phyloP scores from a whole-genome alignment of 2,113 vertebrate species.

The Psammodynastes pulverulentus region DNA sequence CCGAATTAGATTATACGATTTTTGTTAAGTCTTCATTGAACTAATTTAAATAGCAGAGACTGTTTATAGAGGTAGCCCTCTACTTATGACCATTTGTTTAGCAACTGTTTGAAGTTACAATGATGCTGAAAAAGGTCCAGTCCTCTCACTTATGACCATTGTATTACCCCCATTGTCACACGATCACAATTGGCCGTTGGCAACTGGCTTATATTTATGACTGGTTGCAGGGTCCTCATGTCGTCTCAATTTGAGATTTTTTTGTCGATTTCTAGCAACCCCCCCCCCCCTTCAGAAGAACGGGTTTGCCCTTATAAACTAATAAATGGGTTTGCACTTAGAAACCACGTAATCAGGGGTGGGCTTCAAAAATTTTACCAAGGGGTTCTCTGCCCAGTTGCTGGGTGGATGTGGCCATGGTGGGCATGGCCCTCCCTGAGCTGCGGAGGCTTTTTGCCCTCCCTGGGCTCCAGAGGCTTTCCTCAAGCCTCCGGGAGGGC shows the following conservation, averaged over 20 bases:
- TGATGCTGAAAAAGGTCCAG: neutral
- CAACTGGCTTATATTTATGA: neutral
- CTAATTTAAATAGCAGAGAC: neutral
- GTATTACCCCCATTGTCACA: neutral
- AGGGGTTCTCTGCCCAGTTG: no score
- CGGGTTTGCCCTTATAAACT: neutral
- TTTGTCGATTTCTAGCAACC: neutral
- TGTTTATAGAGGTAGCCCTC: neutral
- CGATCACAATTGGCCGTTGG: neutral
- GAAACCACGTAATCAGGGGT: no score
- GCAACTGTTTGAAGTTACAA: neutral
- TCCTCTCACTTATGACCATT: neutral
- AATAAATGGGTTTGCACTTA: neutral
- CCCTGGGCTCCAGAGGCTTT: no score
- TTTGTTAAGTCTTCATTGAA: neutral
- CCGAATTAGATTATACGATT: neutral
- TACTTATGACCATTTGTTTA: neutral
- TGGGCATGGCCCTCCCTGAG: no score
- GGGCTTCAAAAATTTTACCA: no score
- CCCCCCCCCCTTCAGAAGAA: neutral
- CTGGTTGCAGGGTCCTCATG: neutral
- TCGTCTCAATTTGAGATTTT: neutral
- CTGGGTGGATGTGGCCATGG: no score
- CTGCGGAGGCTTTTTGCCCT: no score
- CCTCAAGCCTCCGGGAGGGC: no score